Percentiles rank a stretch among this genome's conserved stretches.
phyloP scores from a whole-genome alignment of 2,113 vertebrate genomes.

The Oceanites oceanicus region DNA sequence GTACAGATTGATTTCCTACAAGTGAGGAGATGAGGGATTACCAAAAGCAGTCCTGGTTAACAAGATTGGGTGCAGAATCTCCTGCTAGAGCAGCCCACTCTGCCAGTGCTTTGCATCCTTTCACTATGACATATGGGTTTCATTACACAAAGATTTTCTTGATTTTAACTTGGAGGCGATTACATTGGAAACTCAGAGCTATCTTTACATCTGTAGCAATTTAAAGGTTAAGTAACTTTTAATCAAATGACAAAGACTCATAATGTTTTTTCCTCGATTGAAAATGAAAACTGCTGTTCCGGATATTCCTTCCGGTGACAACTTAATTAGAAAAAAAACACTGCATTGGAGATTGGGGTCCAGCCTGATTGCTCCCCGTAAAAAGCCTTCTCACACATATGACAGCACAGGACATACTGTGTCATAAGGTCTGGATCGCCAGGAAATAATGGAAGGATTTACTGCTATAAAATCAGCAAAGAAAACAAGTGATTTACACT shows the following conservation, averaged over 20 bases:
- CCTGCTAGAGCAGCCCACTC: conserved; percentile 76
- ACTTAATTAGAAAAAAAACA: conserved; percentile 64
- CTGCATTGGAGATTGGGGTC: conserved; percentile 37
- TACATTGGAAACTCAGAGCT: conserved; percentile 74
- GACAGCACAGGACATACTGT: conserved; percentile 11
- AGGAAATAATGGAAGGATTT: conserved; percentile 66
- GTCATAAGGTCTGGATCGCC: conserved; percentile 41
- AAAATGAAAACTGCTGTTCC: conserved; percentile 63
- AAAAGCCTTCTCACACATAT: conserved; percentile 57
- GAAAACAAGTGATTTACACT: conserved; percentile 62
- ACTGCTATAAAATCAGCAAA: conserved; percentile 40
- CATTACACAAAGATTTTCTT: conserved; percentile 79
- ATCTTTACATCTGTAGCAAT: conserved; percentile 76
- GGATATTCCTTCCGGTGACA: conserved; percentile 55
- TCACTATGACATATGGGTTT: conserved; percentile 80
- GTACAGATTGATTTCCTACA: conserved; percentile 82
- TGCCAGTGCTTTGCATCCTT: conserved; percentile 77
- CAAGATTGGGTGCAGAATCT: conserved; percentile 78
- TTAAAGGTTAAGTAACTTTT: conserved; percentile 79
- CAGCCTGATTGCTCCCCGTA: conserved; percentile 60
- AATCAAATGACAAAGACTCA: conserved; percentile 77
- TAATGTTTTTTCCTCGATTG: conserved; percentile 59
- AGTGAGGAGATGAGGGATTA: conserved; percentile 80
- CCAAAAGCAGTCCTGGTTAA: conserved; percentile 78
- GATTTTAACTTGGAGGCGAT: conserved; percentile 79